These are phyloP conservation scores for Thomomys bottae DNA, from an alignment of 2,113 vertebrate genomes.

Conservation along the genomic window DNA sequence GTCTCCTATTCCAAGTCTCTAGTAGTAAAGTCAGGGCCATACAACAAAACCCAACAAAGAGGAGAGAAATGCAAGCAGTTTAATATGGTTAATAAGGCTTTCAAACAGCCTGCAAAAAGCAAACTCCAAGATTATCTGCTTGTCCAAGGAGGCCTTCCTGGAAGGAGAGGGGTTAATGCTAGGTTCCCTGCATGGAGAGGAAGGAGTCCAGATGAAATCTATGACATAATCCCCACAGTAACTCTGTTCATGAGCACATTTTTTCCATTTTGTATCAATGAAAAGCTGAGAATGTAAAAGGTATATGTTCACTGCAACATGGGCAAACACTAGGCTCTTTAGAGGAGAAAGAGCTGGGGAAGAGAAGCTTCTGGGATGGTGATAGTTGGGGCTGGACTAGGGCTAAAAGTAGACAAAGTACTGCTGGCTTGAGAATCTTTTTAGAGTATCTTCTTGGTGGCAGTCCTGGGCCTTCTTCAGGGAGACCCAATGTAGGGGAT, in stretches of 20 bases:
- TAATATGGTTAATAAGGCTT: conserved; percentile 50
- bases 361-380: not conserved
- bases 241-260: conserved; percentile 83
- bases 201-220: conserved; percentile 78
- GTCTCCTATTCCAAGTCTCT: conserved; percentile 8
- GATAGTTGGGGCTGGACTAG: not conserved
- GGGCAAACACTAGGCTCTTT: conserved; percentile 40
- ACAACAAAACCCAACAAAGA: not conserved
- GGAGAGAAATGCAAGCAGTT: not conserved
- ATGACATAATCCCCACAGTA: conserved; percentile 83
- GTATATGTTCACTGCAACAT: conserved; percentile 65
- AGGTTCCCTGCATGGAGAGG: conserved; percentile 76
- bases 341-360: not conserved
- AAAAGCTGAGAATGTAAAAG: conserved; percentile 82
- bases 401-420: not conserved
- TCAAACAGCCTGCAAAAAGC: conserved; percentile 41
- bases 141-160: conserved; percentile 75
- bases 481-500: not conserved
- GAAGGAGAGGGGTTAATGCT: conserved; percentile 76
- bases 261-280: conserved; percentile 84
- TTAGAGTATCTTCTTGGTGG: not conserved
- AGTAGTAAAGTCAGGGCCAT: conserved; percentile 3
- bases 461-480: not conserved
- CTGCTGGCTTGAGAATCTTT: not conserved
- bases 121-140: conserved; percentile 9